phyloP scores from a whole-genome alignment of 2,888 invertebrate genomes.

The Kryphioiulus occultus region DNA sequence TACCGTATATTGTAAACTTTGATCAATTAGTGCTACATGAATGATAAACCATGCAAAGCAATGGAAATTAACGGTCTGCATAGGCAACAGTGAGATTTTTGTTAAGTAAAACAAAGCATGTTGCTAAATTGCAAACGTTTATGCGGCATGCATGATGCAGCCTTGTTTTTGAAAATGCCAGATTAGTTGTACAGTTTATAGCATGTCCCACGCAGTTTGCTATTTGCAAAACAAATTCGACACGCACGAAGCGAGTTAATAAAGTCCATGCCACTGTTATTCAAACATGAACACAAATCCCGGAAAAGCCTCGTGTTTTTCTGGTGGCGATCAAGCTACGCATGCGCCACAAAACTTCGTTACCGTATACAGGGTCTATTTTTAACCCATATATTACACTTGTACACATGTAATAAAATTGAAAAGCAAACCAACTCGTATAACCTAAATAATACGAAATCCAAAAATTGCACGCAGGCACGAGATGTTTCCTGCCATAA shows the following conservation, averaged over 20 bases:
- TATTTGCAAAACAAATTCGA: neutral
- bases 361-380: neutral
- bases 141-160: too few species aligned
- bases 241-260: neutral
- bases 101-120: neutral
- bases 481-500: neutral
- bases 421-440: neutral
- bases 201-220: neutral
- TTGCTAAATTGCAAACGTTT: neutral
- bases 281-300: neutral
- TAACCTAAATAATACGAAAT: slow-evolving; percentile 17
- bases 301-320: neutral
- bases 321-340: neutral
- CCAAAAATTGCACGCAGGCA: neutral
- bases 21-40: too few species aligned
- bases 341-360: neutral
- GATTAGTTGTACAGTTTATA: neutral
- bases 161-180: neutral
- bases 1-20: too few species aligned
- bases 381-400: neutral
- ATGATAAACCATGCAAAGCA: too few species aligned
- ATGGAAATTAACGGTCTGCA: too few species aligned
- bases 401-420: neutral
- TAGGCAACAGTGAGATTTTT: neutral
- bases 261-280: neutral